Evolutionary conservation across 2,888 invertebrate species (phyloP).

Genomic region (Spicauda simplicius): DNA sequence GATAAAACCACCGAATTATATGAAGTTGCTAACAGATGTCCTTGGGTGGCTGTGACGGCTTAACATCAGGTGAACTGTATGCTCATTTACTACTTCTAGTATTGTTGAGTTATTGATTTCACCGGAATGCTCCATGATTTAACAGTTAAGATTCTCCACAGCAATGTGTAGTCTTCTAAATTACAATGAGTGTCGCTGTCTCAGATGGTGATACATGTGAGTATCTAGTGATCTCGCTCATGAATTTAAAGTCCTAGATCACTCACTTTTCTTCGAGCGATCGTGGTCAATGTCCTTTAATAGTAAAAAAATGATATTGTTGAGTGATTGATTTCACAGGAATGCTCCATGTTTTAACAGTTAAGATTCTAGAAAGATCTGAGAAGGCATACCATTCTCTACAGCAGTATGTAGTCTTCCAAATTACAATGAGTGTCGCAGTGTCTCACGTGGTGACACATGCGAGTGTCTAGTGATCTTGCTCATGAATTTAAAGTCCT

Average conservation of each 20-base stretch:
- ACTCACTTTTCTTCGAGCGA: conserved; percentile 4
- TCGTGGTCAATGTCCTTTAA: not conserved
- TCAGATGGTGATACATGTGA: not conserved
- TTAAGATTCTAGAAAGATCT: no score
- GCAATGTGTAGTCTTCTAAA: not conserved
- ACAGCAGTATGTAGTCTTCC: not conserved
- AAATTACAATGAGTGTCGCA: conserved; percentile 5
- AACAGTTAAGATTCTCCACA: no score
- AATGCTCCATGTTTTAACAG: no score
- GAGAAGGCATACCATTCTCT: not conserved
- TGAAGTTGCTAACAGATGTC: no score
- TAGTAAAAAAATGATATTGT: no score
- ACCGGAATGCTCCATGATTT: no score
- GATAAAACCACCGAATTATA: no score
- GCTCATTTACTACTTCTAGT: no score
- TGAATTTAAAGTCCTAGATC: conserved; percentile 10
- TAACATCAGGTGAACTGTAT: no score
- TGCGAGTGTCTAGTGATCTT: not conserved
- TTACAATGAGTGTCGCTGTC: conserved; percentile 5
- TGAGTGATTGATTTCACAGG: no score
- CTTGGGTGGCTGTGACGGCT: no score
- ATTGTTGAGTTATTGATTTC: no score
- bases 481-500: conserved; percentile 8
- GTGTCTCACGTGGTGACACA: not conserved
- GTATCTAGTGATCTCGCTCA: not conserved